These are phyloP conservation scores for Mastomys coucha DNA, from an alignment of 2,113 vertebrate genomes.

Conservation along the genomic window DNA sequence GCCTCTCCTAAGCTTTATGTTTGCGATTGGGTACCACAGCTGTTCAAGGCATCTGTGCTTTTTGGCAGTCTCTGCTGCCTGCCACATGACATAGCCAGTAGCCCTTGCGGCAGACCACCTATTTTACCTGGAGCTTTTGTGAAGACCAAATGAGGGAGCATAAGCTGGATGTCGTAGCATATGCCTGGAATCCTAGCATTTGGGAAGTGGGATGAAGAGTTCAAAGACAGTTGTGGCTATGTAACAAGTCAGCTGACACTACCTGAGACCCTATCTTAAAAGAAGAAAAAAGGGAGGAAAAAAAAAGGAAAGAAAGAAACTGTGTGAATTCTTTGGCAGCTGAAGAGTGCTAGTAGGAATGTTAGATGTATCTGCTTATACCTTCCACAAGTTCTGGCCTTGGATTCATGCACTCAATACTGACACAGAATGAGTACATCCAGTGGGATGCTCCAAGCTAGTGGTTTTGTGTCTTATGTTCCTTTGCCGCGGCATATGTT, in stretches of 20 bases:
- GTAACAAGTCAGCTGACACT: background rate
- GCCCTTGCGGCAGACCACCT: background rate
- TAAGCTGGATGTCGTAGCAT: background rate
- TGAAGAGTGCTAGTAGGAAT: background rate
- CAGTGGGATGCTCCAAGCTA: background rate
- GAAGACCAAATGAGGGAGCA: background rate
- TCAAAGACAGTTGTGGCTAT: background rate
- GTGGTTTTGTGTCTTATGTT: background rate
- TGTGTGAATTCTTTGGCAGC: conserved; percentile 4
- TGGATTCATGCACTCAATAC: background rate
- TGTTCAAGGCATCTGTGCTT: conserved; percentile 53
- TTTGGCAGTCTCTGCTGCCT: conserved; percentile 2
- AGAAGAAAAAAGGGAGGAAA: background rate
- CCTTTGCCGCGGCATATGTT: conserved; percentile 26
- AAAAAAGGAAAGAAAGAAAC: background rate
- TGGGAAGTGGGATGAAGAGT: background rate
- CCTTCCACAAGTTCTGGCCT: background rate
- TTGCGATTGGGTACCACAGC: conserved; percentile 35
- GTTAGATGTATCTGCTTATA: background rate
- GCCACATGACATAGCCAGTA: conserved; percentile 7
- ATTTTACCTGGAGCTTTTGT: conserved; percentile 13
- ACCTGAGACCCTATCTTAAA: background rate
- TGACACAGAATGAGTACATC: background rate
- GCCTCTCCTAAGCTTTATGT: conserved; percentile 29
- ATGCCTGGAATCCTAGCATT: background rate